Base-by-base conservation (phyloP, 2,797 vertebrate genomes). In the Pseudomugil tenellus region DNA sequence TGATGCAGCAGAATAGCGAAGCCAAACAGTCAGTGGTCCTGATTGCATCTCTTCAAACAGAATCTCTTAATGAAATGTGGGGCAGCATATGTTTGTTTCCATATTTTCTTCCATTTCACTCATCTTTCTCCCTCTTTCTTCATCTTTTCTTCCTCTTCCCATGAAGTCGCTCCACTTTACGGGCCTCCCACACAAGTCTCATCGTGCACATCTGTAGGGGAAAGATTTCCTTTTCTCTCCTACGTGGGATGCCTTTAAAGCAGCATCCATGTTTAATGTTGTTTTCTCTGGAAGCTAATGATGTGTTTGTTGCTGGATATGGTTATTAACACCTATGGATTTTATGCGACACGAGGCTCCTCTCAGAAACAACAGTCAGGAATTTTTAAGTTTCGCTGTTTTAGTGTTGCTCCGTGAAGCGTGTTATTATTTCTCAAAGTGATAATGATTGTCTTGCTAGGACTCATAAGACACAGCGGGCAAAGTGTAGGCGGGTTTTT, bases 11-110 rank as follows among this genome's bases (percentile, higher is more conserved):
- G 81, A 81, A 81, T 71, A 77, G 66, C 32, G 75, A 81, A 79
- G 72, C 83, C 83, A 72, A 80, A 78, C 67, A 64, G 63, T 62
- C 76, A 65, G 67, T 63, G 70, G 79, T 81, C 77, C 79, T 79
- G 85, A 91, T 89, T 86, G 83, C 84, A 71, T 88, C 85, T 75
- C 84, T 88, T 92, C 85, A 90, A 91, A 91, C 74, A 3, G 86
- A 89, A 90, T 91, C 79, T 85, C 80, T 70, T 75, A 77, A 85
- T 81, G 76, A 70, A 48, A 54, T 59, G 67, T 76, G 81, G 83
- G 75, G 83, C 57, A 48, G 71, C 68, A 65, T 86, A 51, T 85
- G 81, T 89, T 86, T 80, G 62, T 86, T 84, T 85, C 75, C 19
- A 56, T 85, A 70, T 60, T 65, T 64, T 67, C 17, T 21, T 64